These are phyloP conservation scores for Strigamia maritima DNA, from an alignment of 2,888 invertebrate species.

Conservation along the genomic window DNA sequence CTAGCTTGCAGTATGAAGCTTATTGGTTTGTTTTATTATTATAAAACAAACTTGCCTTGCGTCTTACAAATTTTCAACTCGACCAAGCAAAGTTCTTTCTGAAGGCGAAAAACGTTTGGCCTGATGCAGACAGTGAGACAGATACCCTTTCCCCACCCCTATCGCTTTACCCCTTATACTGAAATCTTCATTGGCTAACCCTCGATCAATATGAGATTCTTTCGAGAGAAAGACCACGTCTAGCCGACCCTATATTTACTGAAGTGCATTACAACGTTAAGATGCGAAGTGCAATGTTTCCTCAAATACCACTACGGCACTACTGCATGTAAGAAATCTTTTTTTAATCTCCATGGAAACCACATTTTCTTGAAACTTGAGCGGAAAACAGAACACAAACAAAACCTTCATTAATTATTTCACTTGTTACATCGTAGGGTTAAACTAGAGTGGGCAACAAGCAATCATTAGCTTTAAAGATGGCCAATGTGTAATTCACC, in stretches of 20 bases:
- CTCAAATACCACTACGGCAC: neutral
- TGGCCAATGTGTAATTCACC: neutral
- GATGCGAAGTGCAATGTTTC: neutral
- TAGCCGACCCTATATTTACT: constrained; percentile 21
- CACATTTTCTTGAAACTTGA: neutral
- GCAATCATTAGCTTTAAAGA: neutral
- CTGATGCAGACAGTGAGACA: constrained; percentile 12
- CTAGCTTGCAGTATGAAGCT: neutral
- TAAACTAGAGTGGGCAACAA: neutral
- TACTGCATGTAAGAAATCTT: neutral
- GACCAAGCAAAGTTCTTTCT: neutral
- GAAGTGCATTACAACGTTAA: neutral
- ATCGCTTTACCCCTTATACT: neutral
- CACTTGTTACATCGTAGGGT: neutral
- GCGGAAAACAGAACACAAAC: neutral
- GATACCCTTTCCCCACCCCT: neutral
- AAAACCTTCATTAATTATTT: constrained; percentile 10
- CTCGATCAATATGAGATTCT: constrained; percentile 17
- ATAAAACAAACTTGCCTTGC: no score
- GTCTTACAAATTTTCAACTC: constrained; percentile 30
- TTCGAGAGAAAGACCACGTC: constrained; percentile 1
- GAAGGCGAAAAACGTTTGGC: neutral
- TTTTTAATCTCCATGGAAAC: neutral
- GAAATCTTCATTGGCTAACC: constrained; percentile 18
- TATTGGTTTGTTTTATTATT: constrained; percentile 3